Percentiles rank a stretch among this genome's conserved stretches.
Conservation (phyloP, 2,888 invertebrate genomes). For the Drosophila pegasa region DNA sequence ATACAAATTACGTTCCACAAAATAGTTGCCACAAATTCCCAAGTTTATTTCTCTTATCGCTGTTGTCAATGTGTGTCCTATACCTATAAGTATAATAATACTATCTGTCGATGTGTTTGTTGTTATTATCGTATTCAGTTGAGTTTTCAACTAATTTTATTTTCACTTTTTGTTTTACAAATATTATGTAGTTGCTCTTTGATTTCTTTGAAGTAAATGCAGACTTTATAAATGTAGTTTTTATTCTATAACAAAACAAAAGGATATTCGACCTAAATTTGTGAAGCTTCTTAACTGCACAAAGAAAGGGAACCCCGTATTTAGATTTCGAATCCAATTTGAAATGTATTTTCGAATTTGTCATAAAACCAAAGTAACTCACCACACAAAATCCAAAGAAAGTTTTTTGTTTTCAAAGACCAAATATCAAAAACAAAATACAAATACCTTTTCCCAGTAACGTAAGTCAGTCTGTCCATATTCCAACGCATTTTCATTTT, state of each 20-base stretch:
- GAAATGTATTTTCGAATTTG: conserved; percentile 12
- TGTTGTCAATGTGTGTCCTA: conserved; percentile 60
- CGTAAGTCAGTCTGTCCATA: conserved; percentile 45
- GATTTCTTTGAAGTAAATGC: conserved; percentile 23
- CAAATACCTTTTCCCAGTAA: conserved; percentile 15
- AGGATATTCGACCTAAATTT: background rate
- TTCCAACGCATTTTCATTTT: conserved; percentile 20
- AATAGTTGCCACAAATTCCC: conserved; percentile 54
- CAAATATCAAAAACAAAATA: background rate
- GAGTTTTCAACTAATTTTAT: background rate
- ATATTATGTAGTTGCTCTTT: conserved; percentile 29
- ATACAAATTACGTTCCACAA: conserved; percentile 64
- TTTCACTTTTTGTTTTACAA: conserved; percentile 5
- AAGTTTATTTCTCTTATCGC: conserved; percentile 61
- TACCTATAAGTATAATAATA: conserved; percentile 26
- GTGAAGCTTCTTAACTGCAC: conserved; percentile 59
- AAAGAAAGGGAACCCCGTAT: background rate
- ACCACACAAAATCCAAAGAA: conserved; percentile 84
- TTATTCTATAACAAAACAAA: background rate
- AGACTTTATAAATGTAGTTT: conserved; percentile 15
- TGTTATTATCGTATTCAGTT: conserved; percentile 38
- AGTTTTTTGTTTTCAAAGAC: conserved; percentile 9
- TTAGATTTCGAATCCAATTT: background rate
- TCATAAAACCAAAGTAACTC: conserved; percentile 77
- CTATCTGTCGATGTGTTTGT: conserved; percentile 41